Evolutionary conservation across 92 coral and sea anemone species (phyloP), one percentile per base, ranked within the genome.

Genomic region (Epizoanthus stellaris): DNA sequence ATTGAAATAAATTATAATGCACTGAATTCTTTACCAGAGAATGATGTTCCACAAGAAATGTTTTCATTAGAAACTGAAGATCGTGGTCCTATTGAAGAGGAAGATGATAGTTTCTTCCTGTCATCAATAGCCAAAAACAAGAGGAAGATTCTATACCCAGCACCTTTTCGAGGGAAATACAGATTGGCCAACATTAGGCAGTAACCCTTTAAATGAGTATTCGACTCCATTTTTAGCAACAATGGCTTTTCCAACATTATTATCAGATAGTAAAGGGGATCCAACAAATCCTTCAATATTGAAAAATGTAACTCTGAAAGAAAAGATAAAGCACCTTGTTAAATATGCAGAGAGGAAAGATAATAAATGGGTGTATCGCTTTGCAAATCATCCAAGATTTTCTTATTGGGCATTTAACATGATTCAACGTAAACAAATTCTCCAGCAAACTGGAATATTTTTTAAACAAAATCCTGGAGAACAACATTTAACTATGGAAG

Each of bases 221-320:
- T 36, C 52, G 5, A 71, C 68, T 9, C 61, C 87, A 68, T 81
- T 73, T 75, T 70, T 92, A 52, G 92, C 94, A 21, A 80, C 94
- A 73, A 54, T 91, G 90, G 94, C 94, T 38, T 91, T 87, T 54
- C 93, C 93, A 59, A 87, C 90, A 64, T 67, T 87, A 70, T 87
- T 90, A 65, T 90, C 90, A 10, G 90, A 82, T 82, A 56, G 86
- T 9, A 90, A 86, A 82, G 93, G 88, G 5, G 93, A 90, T 56
- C 92, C 95, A 68, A 88, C 90, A 25, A 88, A 91, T 63, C 73
- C 80, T 20, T 47, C 85, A 53, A 67, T 88, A 16, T 53, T 68
- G 19, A 76, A 19, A 84, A 52, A 88, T 83, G 88, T 77, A 39
- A 63, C 92, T 79, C 80, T 84, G 19, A 49, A 63, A 45, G 92